Percentiles rank a stretch among this genome's conserved stretches.
Evolutionary conservation across 1,140 invertebrate species (phyloP).

Genomic region (Caenorhabditis brenneri): DNA sequence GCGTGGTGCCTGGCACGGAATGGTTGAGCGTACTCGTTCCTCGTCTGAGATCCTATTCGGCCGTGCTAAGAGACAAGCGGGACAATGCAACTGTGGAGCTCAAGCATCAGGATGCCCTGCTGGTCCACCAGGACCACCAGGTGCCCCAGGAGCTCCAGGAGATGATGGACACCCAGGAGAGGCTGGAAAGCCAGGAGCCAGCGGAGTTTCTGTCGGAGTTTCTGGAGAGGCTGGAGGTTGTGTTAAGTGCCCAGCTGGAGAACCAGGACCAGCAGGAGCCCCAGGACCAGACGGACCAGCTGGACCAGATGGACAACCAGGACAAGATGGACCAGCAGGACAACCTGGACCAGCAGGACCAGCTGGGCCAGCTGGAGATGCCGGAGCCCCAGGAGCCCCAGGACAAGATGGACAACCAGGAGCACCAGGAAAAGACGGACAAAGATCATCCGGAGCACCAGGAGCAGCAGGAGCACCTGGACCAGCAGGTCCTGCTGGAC

Average conservation of each 20-base stretch:
- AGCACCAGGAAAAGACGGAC: constrained; percentile 22
- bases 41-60: neutral
- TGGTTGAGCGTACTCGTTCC: constrained; percentile 32
- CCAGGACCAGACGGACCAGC: constrained; percentile 46
- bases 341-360: constrained; percentile 65
- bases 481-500: constrained; percentile 46
- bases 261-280: constrained; percentile 51
- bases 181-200: constrained; percentile 24
- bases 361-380: constrained; percentile 65
- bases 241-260: constrained; percentile 54
- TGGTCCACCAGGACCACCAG: constrained; percentile 68
- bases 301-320: constrained; percentile 43
- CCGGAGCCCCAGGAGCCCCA: constrained; percentile 61
- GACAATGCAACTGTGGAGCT: constrained; percentile 42
- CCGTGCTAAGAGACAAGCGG: constrained; percentile 46
- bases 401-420: constrained; percentile 57
- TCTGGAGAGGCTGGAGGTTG: constrained; percentile 5
- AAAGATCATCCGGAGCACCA: constrained; percentile 56
- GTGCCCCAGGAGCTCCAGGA: constrained; percentile 58
- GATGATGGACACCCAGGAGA: constrained; percentile 45
- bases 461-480: constrained; percentile 41
- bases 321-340: constrained; percentile 61
- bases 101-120: constrained; percentile 44
- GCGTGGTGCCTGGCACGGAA: constrained; percentile 39
- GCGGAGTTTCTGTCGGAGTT: constrained; percentile 6